Evolutionary conservation across 2,113 vertebrate species (phyloP).

Genomic region (Equus przewalskii): DNA sequence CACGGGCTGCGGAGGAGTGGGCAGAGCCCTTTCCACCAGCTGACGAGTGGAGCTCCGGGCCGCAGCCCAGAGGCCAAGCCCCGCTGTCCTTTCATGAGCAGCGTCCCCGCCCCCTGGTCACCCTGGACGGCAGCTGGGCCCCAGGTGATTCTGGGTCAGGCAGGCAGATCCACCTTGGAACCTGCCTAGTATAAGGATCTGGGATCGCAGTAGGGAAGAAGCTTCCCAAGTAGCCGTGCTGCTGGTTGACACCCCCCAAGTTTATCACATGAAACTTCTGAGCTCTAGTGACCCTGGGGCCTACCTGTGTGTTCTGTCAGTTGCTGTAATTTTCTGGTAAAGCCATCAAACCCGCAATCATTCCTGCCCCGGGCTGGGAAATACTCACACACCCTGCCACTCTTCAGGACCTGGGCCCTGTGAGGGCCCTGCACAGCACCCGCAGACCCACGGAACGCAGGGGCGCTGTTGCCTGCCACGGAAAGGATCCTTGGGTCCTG

Average conservation of each 20-base stretch:
- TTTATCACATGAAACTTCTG: not conserved
- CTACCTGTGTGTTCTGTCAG: not conserved
- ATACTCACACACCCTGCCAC: fast-evolving
- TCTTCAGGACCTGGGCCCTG: not conserved
- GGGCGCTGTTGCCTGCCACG: no score
- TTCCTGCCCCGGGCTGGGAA: not conserved
- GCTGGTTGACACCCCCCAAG: not conserved
- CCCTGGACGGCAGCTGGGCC: not conserved
- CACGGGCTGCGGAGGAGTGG: not conserved
- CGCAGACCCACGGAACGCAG: not conserved
- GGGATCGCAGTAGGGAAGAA: not conserved
- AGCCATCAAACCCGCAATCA: not conserved
- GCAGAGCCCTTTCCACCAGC: not conserved
- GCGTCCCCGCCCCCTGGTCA: not conserved
- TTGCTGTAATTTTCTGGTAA: not conserved
- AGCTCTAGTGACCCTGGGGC: not conserved
- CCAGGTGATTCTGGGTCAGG: not conserved
- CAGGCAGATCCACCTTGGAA: not conserved
- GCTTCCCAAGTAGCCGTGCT: not conserved
- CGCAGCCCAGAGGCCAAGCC: not conserved
- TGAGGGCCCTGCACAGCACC: not conserved
- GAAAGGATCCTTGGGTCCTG: not conserved
- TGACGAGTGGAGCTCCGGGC: not conserved
- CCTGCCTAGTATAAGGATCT: not conserved
- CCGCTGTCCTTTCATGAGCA: not conserved